Evolutionary conservation across 2,113 vertebrate genomes (phyloP).

Genomic region (Pogonocichla stellata): DNA sequence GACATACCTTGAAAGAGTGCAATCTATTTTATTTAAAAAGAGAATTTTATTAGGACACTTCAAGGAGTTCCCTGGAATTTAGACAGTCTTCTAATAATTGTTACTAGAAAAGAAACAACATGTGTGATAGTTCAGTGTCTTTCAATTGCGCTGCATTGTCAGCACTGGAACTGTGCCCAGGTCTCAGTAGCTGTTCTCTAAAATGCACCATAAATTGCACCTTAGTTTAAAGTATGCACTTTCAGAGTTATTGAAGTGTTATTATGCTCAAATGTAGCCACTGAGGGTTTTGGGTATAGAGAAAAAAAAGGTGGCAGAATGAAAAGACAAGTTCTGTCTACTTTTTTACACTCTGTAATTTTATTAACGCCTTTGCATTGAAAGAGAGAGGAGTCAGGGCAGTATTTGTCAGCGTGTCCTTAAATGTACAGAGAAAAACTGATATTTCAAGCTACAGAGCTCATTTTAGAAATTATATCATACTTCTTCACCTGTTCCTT

Average conservation of each 20-base stretch:
- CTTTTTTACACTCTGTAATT: background rate
- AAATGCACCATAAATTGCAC: background rate
- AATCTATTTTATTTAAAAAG: background rate
- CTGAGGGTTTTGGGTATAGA: background rate
- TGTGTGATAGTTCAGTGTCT: background rate
- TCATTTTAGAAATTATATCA: constrained; percentile 19
- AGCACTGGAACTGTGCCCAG: background rate
- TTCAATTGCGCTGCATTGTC: background rate
- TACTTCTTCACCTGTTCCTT: background rate
- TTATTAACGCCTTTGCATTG: background rate
- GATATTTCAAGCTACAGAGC: background rate
- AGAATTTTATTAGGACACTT: background rate
- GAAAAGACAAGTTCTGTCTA: background rate
- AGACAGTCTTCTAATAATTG: background rate
- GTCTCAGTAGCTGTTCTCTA: background rate
- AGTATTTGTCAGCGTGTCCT: background rate
- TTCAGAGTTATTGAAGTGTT: background rate
- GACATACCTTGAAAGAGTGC: background rate
- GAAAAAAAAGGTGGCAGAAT: background rate
- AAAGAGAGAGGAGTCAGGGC: background rate
- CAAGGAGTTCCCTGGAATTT: background rate
- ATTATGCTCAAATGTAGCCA: background rate
- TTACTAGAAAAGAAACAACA: background rate
- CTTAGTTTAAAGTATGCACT: background rate
- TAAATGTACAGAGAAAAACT: background rate